Base-by-base conservation (phyloP, 2,888 invertebrate species). In the Azorinus chamasolen region DNA sequence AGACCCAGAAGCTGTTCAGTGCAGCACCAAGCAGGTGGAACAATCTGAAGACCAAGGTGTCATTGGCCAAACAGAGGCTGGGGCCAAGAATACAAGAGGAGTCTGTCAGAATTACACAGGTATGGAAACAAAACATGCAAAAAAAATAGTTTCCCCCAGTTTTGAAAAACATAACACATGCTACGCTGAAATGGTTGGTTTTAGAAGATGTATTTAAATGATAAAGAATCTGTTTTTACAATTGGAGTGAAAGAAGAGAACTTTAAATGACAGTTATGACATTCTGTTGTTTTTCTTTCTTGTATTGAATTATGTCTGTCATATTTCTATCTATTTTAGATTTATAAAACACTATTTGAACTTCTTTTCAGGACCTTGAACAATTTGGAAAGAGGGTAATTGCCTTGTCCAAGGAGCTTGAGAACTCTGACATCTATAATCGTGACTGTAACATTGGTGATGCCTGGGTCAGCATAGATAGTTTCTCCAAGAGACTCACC, bases 51-150 rank as follows among this genome's bases (percentile, higher is more conserved):
- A 92, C 93, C 32, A 93, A 93, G 78, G 92, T 93, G 32, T 92
- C 92, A 0, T 86, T 91, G 50, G 93, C 93, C 54, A 93, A 93
- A 80, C 93, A 93, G 85, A 87, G 92, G 65, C 89, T 93, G 20
- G 93, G 93, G 8, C 93, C 93, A 18, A 87, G 92, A 37, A 92
- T 93, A 25, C 92, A 92, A 79, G 91, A 92, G 73, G 93, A 93
- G 69, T 91, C 91, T 4, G 90, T 89, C 32, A 86, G 91, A 51
- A 93, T 93, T 46, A 90, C 91, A 22, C 87, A 89, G 88, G 91
- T 92, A 65, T 45, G 63, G n/a, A 54, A 63, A 12, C 6, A 54
- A n/a, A n/a, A n/a, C n/a, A n/a, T n/a, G n/a, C n/a, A n/a, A n/a
- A n/a, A n/a, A n/a, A n/a, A n/a, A n/a, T n/a, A n/a, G n/a, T n/a